A percentile compares a stretch with the other conserved stretches of the same genome.
phyloP scores from a whole-genome alignment of 2,888 invertebrate species.

The Andrena bicolor region DNA sequence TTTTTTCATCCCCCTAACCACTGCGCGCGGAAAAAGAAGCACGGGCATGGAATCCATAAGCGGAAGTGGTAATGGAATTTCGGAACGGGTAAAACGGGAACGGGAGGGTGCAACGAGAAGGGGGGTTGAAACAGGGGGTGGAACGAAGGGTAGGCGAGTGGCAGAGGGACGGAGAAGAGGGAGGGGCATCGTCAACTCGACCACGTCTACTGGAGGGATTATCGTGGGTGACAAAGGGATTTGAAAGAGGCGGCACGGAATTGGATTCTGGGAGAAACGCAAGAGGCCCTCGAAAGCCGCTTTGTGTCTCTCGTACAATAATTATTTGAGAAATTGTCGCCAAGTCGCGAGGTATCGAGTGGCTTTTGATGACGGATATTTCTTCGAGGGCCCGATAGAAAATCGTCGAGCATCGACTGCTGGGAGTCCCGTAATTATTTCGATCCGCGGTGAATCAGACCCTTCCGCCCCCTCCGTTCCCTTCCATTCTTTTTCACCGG shows the following conservation, averaged over 20 bases:
- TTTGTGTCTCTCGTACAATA: conserved; percentile 68
- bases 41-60: conserved; percentile 53
- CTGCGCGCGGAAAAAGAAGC: background rate
- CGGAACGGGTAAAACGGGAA: conserved; percentile 39
- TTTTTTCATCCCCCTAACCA: conserved; percentile 7
- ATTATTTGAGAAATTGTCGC: conserved; percentile 68
- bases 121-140: background rate
- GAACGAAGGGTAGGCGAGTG: conserved; percentile 20
- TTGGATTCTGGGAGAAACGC: conserved; percentile 63
- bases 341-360: conserved; percentile 49
- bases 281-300: conserved; percentile 61
- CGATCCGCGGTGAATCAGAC: conserved; percentile 49
- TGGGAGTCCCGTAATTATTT: conserved; percentile 49
- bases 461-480: background rate
- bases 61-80: conserved; percentile 68
- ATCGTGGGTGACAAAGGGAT: conserved; percentile 71
- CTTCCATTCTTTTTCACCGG: background rate
- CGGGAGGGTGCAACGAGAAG: conserved; percentile 8
- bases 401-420: conserved; percentile 12
- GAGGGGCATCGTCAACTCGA: conserved; percentile 59
- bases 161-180: background rate
- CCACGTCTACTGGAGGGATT: conserved; percentile 69
- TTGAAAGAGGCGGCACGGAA: conserved; percentile 68
- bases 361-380: conserved; percentile 46
- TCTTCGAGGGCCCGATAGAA: conserved; percentile 36